Evolutionary conservation across 1,140 invertebrate genomes (phyloP), one percentile per base, ranked within the genome.

Genomic region (Aphelinus atriplicis): DNA sequence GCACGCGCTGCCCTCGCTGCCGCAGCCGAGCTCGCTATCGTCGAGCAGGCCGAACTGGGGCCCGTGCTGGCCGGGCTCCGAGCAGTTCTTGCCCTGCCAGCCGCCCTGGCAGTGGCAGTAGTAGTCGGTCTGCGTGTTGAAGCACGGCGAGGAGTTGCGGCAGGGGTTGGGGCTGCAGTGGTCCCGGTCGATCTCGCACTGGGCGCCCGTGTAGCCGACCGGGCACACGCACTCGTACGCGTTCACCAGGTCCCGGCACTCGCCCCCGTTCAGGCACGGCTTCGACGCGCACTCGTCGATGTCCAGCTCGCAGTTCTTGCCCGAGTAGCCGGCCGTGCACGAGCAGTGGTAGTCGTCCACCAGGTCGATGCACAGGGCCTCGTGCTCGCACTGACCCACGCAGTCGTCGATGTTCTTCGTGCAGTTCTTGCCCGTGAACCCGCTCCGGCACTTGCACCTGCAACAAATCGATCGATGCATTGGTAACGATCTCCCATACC

Each of bases 31-130:
- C 69, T 79, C 80, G 71, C 86, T 82, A 80, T 84, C 84, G 79
- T 85, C 76, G 75, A 81, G 79, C 74, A 84, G 71, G 3, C 90
- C 87, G 77, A 91, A 91, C 26, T 91, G 90, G 3, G 90, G 90
- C 81, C 89, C 90, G 64, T 90, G 87, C 4, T 90, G 88, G 68
- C 90, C 90, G 7, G 90, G 86, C 78, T 94, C 91, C 79, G 95
- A 95, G 85, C 96, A 98, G 87, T 96, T 97, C 84, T 95, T 95
- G 51, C 97, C 97, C 74, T 93, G 92, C 91, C 95, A 97, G 78
- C 93, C 92, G 64, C 91, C 90, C 1, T 93, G 91, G 88, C 97
- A 98, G 85, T 95, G 94, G 86, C 96, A 98, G 81, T 95, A 95
- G 87, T 96, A 97, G 82, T 95, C 94, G 64, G 91, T 91, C 80